phyloP scores from a whole-genome alignment of 2,113 vertebrate genomes.

The Neodontobutis hainanensis region DNA sequence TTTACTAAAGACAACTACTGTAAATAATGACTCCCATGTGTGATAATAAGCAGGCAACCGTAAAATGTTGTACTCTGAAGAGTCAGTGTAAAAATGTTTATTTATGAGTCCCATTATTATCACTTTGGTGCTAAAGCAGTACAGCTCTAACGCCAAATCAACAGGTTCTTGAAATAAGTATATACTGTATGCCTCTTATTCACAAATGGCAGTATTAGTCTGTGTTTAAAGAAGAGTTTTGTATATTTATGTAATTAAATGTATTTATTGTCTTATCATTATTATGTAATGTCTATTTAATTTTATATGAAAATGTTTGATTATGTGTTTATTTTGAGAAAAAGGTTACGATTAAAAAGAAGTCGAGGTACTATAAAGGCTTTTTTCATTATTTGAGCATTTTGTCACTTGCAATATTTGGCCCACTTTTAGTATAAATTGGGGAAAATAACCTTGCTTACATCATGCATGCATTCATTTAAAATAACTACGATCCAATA shows the following conservation, averaged over 20 bases:
- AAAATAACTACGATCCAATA: too few relatives aligned
- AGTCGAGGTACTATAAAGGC: constrained; percentile 81
- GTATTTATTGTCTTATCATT: constrained; percentile 95
- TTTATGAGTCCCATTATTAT: constrained; percentile 30
- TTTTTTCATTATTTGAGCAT: constrained; percentile 66
- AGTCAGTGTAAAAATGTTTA: constrained; percentile 24
- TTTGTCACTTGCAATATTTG: constrained; percentile 14
- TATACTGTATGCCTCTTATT: constrained; percentile 75
- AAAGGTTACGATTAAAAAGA: constrained; percentile 85
- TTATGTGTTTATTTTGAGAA: constrained; percentile 83
- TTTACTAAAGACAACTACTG: constrained; percentile 57
- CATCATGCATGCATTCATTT: too few relatives aligned
- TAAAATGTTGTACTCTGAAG: constrained; percentile 21
- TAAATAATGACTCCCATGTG: constrained; percentile 49
- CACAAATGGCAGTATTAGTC: constrained; percentile 85
- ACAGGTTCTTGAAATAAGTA: constrained; percentile 76
- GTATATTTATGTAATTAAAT: constrained; percentile 95
- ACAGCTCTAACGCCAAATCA: constrained; percentile 38
- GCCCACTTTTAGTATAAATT: not conserved
- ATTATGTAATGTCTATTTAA: constrained; percentile 87
- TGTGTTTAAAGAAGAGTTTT: constrained; percentile 84
- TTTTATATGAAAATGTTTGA: constrained; percentile 86
- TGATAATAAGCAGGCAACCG: constrained; percentile 27
- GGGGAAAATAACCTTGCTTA: not conserved
- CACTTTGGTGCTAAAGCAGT: constrained; percentile 39